Evolutionary conservation across 1,140 invertebrate genomes (phyloP).

Genomic region (Drosophila grimshawi): DNA sequence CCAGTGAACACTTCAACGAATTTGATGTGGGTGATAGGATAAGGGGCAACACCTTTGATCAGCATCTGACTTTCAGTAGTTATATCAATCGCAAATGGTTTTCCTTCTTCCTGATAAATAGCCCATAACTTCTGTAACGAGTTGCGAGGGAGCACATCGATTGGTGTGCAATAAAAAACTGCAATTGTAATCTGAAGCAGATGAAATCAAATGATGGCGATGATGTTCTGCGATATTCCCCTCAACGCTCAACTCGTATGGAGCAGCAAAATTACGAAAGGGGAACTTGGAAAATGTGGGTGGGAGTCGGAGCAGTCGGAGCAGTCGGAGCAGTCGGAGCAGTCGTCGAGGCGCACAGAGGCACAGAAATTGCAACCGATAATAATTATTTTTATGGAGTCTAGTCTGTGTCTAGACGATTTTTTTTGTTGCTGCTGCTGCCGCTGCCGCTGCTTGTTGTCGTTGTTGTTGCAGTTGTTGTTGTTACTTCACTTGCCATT

Average conservation of each 20-base stretch:
- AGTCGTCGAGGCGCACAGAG: constrained; percentile 28
- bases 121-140: constrained; percentile 1
- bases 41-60: background rate
- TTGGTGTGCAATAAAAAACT: constrained; percentile 31
- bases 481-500: constrained; percentile 63
- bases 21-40: background rate
- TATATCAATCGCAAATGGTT: background rate
- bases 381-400: constrained; percentile 85
- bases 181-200: constrained; percentile 71
- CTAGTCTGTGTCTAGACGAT: constrained; percentile 84
- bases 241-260: constrained; percentile 15
- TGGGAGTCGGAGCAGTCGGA: background rate
- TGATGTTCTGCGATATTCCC: constrained; percentile 48
- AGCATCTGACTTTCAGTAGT: constrained; percentile 4
- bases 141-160: background rate
- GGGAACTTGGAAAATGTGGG: background rate
- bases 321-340: background rate
- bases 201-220: constrained; percentile 60
- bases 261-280: constrained; percentile 10
- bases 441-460: constrained; percentile 33
- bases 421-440: constrained; percentile 61
- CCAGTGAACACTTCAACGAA: background rate
- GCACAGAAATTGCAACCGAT: constrained; percentile 84
- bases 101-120: background rate
- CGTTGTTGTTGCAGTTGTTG: constrained; percentile 48